Evolutionary conservation across 2,888 invertebrate genomes (phyloP).

Genomic region (Eilema depressum): DNA sequence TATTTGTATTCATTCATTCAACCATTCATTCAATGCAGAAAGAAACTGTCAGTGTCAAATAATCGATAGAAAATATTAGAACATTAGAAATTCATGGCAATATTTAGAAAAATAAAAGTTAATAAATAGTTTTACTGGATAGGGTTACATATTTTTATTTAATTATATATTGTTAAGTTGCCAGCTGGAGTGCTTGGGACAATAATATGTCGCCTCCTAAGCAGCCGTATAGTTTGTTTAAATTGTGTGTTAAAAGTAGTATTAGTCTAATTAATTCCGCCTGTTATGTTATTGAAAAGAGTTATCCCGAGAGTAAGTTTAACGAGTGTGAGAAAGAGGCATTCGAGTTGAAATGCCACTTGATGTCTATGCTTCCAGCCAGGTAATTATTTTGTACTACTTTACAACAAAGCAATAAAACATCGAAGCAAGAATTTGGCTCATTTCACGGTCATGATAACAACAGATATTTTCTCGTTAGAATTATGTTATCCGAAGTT

Average conservation of each 20-base stretch:
- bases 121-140: conserved; percentile 28
- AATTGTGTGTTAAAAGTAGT: conserved; percentile 75
- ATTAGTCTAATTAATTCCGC: conserved; percentile 78
- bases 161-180: conserved; percentile 24
- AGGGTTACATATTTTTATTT: conserved; percentile 21
- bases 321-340: conserved; percentile 73
- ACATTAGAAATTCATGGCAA: conserved; percentile 14
- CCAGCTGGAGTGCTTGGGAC: conserved; percentile 29
- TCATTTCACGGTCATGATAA: not conserved
- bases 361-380: conserved; percentile 77
- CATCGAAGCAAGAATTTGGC: not conserved
- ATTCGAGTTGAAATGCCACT: conserved; percentile 68
- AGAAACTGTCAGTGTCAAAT: conserved; percentile 29
- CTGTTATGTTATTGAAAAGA: conserved; percentile 79
- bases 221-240: conserved; percentile 78
- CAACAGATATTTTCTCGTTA: not conserved
- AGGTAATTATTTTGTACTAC: conserved; percentile 65
- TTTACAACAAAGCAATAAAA: not conserved
- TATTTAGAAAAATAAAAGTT: conserved; percentile 26
- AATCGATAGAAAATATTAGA: conserved; percentile 1
- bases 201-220: conserved; percentile 78
- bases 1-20: not conserved
- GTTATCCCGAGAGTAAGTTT: conserved; percentile 72
- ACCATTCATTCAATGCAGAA: conserved; percentile 6
- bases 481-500: too few relatives aligned